phyloP scores from a whole-genome alignment of 2,888 invertebrate genomes.

The Chouioia cunea region DNA sequence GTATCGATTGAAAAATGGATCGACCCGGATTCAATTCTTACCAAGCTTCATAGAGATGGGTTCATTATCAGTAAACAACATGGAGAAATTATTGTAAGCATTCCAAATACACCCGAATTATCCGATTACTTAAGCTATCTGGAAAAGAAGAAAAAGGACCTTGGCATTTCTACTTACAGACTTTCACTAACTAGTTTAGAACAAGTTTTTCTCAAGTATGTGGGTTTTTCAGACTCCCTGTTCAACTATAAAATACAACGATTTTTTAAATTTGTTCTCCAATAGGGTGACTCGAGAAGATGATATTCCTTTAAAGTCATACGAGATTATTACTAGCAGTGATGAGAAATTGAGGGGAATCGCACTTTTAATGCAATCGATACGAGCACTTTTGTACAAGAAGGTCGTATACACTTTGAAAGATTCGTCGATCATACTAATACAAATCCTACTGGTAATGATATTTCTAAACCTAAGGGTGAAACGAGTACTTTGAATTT shows the following conservation, averaged over 20 bases:
- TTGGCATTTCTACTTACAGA: constrained; percentile 83
- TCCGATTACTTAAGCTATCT: constrained; percentile 75
- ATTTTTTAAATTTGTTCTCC: constrained; percentile 57
- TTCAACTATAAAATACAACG: constrained; percentile 54
- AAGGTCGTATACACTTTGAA: constrained; percentile 62
- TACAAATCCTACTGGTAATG: too few relatives aligned
- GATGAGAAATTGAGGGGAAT: too few relatives aligned
- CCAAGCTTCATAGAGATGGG: constrained; percentile 67
- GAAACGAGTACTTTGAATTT: too few relatives aligned
- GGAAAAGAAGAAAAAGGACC: constrained; percentile 72
- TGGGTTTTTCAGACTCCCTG: constrained; percentile 10
- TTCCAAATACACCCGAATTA: constrained; percentile 72
- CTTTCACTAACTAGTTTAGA: constrained; percentile 91
- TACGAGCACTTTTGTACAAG: too few relatives aligned
- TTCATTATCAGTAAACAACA: constrained; percentile 67
- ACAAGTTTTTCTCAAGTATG: constrained; percentile 88
- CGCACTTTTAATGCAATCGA: too few relatives aligned
- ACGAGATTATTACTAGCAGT: too few relatives aligned
- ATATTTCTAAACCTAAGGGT: constrained; percentile 58
- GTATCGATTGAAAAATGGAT: constrained; percentile 61
- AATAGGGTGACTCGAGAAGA: too few relatives aligned
- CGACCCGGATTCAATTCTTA: constrained; percentile 61
- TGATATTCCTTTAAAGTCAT: too few relatives aligned
- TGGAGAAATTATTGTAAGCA: constrained; percentile 72
- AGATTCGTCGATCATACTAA: constrained; percentile 58